Conservation (phyloP, 2,113 vertebrate genomes). For the western clawed frog (Xenopus tropicalis) region UCB_Xtro_10.0 CM004446.2:57000501-57001000, state of each 20-base stretch:
- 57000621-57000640: constrained; percentile 42
- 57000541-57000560: constrained; percentile 1
- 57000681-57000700: constrained; percentile 56
- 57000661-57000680: constrained; percentile 51
- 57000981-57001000: constrained; percentile 60
- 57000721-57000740: constrained; percentile 62
- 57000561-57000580: constrained; percentile 25
- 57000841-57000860: constrained; percentile 62
- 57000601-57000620: constrained; percentile 44
- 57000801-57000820: constrained; percentile 62
- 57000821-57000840: constrained; percentile 62
- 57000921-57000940: too few relatives aligned
- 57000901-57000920: too few relatives aligned
- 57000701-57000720: constrained; percentile 57
- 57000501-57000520: neutral
- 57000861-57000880: constrained; percentile 52
- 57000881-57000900: constrained; percentile 47
- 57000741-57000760: constrained; percentile 67
- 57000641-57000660: constrained; percentile 53
- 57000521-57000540: constrained; percentile 22
- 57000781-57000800: constrained; percentile 73
- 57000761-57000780: constrained; percentile 71
- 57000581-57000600: constrained; percentile 49
- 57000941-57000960: too few relatives aligned
- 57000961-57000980: constrained; percentile 48